Conservation (phyloP, 2,888 invertebrate species). For the Poecilobothrus nobilitatus region DNA sequence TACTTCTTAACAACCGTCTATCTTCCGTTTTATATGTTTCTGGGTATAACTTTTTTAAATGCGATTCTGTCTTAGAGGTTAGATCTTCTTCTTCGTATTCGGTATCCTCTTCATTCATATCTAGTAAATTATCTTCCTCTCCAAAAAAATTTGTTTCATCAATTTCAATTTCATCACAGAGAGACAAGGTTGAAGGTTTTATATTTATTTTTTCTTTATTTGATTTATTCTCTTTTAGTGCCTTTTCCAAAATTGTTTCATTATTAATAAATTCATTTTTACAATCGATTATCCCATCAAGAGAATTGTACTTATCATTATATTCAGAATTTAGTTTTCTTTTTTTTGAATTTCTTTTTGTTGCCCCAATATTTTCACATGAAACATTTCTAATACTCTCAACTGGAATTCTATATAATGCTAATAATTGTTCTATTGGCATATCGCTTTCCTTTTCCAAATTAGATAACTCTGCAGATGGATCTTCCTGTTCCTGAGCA, state of each 20-base stretch:
- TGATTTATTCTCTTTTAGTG: slow-evolving; percentile 14
- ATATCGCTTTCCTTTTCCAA: slow-evolving; percentile 89
- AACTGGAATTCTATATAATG: slow-evolving; percentile 61
- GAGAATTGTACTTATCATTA: not conserved
- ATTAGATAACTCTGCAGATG: slow-evolving; percentile 79
- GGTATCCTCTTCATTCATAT: slow-evolving; percentile 9
- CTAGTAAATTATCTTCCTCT: slow-evolving; percentile 14
- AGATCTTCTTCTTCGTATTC: slow-evolving; percentile 17
- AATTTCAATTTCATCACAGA: slow-evolving; percentile 13
- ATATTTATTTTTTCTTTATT: not conserved
- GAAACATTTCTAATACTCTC: not conserved
- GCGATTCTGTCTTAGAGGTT: slow-evolving; percentile 42
- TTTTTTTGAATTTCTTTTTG: slow-evolving; percentile 5
- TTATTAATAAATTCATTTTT: slow-evolving; percentile 13
- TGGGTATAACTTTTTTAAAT: slow-evolving; percentile 49
- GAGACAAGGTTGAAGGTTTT: not conserved
- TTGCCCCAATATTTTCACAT: not conserved
- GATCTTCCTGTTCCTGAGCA: slow-evolving; percentile 74
- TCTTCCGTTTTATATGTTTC: slow-evolving; percentile 38
- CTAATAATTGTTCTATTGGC: slow-evolving; percentile 87
- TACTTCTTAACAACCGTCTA: slow-evolving; percentile 49
- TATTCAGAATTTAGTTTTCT: not conserved
- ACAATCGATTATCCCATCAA: slow-evolving; percentile 1
- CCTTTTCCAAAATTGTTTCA: slow-evolving; percentile 22
- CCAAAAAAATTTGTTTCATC: slow-evolving; percentile 11